Base-by-base conservation (phyloP, 2,113 vertebrate species). In the Cyphomyrus discorhynchus region DNA sequence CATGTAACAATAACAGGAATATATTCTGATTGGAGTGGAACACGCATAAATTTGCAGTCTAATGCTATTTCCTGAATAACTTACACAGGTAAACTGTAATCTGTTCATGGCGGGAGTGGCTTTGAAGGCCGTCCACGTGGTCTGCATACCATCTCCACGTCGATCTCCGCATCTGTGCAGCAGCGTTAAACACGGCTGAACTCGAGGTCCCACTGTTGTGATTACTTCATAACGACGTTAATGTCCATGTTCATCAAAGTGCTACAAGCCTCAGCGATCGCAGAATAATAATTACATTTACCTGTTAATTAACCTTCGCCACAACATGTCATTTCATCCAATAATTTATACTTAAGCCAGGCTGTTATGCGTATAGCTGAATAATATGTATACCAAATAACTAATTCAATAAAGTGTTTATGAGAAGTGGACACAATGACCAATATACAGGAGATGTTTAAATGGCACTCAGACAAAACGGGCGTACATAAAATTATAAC, bases 281-380 rank as follows among this genome's bases (percentile, higher is more conserved):
- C 74, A 91, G 89, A 91, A 91, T 91, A 93, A 91, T 91, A 91
- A 91, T 92, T 91, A 74, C 90, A 93, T 90, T 91, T 93, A 92
- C 90, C 90, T 92, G 89, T 90, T 93, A 91, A 93, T 93, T 91
- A 93, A 92, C 88, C 88, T 91, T 88, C 92, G 66, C 86, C 90
- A 89, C 92, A 92, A 92, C 89, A 82, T 90, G 89, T 90, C 91
- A 91, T 92, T 90, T 92, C 90, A 92, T 91, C 80, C 58, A 91
- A 86, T 92, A 91, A 70, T 90, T 90, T 58, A 89, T 90, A 87
- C 89, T 86, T 19, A 87, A 86, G 39, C 45, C 80, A 70, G 56
- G 56, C 89, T 27, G 82, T 90, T 86, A 86, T 90, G n/a, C 39
- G 46, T 47, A 50, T 50, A 58, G n/a, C 84, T 47, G 84, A 90